Evolutionary conservation across 2,888 invertebrate species (phyloP).

Genomic region (Dusona sp.): DNA sequence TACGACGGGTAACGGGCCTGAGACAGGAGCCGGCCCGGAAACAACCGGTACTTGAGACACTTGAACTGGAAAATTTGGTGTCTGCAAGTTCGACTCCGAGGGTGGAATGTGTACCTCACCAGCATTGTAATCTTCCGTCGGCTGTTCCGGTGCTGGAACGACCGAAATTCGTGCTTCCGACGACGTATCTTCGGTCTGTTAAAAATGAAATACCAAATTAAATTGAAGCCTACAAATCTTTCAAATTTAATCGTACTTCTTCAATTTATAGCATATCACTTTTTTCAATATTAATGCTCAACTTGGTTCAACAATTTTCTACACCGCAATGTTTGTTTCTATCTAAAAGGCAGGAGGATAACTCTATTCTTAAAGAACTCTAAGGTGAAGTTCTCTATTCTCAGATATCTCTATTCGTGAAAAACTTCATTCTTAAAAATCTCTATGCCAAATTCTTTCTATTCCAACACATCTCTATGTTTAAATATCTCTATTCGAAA

Average conservation of each 20-base stretch:
- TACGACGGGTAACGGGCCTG: conserved; percentile 81
- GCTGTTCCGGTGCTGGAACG: conserved; percentile 84
- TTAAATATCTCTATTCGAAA: too few species aligned
- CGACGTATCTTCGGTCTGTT: conserved; percentile 77
- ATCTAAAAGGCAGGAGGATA: too few species aligned
- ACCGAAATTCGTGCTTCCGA: conserved; percentile 85
- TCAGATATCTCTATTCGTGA: too few species aligned
- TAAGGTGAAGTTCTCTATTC: too few species aligned
- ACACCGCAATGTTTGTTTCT: too few species aligned
- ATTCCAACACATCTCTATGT: too few species aligned
- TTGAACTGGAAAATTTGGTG: conserved; percentile 80
- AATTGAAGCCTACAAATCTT: not conserved
- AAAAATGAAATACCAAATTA: not conserved
- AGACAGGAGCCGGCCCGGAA: conserved; percentile 77
- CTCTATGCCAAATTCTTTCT: too few species aligned
- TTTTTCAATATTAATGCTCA: not conserved
- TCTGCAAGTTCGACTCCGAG: conserved; percentile 78
- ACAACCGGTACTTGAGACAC: conserved; percentile 80
- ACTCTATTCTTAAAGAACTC: too few species aligned
- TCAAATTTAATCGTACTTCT: not conserved
- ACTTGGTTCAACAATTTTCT: too few species aligned
- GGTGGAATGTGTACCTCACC: conserved; percentile 83
- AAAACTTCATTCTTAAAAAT: too few species aligned
- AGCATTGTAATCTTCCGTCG: conserved; percentile 78
- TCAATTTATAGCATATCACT: not conserved